phyloP scores from a whole-genome alignment of 1,140 invertebrate species.

The Drosophila micromelanica region DNA sequence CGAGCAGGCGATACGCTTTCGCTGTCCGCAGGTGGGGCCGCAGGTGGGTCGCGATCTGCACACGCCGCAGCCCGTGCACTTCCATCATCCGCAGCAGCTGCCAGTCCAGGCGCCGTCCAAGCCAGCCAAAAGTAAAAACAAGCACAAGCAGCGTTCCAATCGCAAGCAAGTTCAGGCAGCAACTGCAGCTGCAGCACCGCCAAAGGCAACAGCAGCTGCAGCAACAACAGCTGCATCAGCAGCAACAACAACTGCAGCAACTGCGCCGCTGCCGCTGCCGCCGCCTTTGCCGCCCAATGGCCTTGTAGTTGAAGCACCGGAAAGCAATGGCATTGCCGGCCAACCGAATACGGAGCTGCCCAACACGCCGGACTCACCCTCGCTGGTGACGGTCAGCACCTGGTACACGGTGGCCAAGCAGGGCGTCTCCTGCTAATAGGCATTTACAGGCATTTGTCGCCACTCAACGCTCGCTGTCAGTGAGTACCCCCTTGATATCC shows the following conservation, averaged over 20 bases:
- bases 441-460: slow-evolving; percentile 14
- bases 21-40: slow-evolving; percentile 80
- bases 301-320: slow-evolving; percentile 4
- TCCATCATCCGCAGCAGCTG: slow-evolving; percentile 73
- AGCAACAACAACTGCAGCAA: slow-evolving; percentile 5
- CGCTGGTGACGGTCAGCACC: slow-evolving; percentile 81
- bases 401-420: slow-evolving; percentile 84
- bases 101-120: slow-evolving; percentile 14
- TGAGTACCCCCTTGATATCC: slow-evolving; percentile 22
- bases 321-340: slow-evolving; percentile 13
- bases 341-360: slow-evolving; percentile 21
- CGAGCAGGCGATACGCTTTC: slow-evolving; percentile 79
- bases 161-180: slow-evolving; percentile 10
- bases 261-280: slow-evolving; percentile 3
- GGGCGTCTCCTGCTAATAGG: slow-evolving; percentile 81
- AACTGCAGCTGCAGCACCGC: slow-evolving; percentile 11
- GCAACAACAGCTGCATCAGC: slow-evolving; percentile 9
- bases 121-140: slow-evolving; percentile 44
- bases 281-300: slow-evolving; percentile 23
- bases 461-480: slow-evolving; percentile 8
- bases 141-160: slow-evolving; percentile 31
- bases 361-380: slow-evolving; percentile 76
- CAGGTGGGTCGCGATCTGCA: slow-evolving; percentile 73
- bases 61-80: slow-evolving; percentile 72
- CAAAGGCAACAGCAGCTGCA: slow-evolving; percentile 14